These are phyloP conservation scores for Acleris sparsana DNA, from an alignment of 2,888 invertebrate species.

Conservation along the genomic window DNA sequence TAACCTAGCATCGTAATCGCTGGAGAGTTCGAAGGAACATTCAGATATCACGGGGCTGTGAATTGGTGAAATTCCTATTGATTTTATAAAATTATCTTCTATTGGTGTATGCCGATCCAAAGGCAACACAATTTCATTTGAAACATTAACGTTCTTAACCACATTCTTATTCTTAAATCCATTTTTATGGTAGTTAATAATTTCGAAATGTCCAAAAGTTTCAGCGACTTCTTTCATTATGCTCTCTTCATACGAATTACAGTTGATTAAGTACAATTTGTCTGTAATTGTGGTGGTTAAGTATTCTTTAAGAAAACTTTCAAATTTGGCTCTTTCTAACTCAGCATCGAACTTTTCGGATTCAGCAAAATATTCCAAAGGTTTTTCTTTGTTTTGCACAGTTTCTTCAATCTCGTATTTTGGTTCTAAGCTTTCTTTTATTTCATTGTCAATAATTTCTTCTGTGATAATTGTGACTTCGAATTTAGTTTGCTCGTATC, in stretches of 20 bases:
- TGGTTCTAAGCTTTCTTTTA: slow-evolving; percentile 24
- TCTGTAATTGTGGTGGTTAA: slow-evolving; percentile 44
- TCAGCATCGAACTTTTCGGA: slow-evolving; percentile 68
- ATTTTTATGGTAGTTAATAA: slow-evolving; percentile 69
- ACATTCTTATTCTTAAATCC: slow-evolving; percentile 66
- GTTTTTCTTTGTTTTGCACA: slow-evolving; percentile 43
- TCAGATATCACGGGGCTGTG: slow-evolving; percentile 76
- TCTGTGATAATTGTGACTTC: slow-evolving; percentile 69
- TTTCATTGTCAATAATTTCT: slow-evolving; percentile 62
- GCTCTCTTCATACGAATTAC: slow-evolving; percentile 68
- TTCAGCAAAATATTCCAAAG: slow-evolving; percentile 65
- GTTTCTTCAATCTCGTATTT: slow-evolving; percentile 25
- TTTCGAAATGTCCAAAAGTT: slow-evolving; percentile 61
- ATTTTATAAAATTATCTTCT: slow-evolving; percentile 27
- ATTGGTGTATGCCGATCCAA: slow-evolving; percentile 49
- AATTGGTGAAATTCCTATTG: slow-evolving; percentile 38
- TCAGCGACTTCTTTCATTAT: slow-evolving; percentile 61
- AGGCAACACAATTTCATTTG: slow-evolving; percentile 65
- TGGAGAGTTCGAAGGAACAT: slow-evolving; percentile 72
- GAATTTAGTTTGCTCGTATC: slow-evolving; percentile 39
- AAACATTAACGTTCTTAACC: slow-evolving; percentile 61
- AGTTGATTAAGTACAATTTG: slow-evolving; percentile 70
- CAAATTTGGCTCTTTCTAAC: slow-evolving; percentile 60
- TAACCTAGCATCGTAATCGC: slow-evolving; percentile 73
- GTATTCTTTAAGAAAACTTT: slow-evolving; percentile 58